Evolutionary conservation across 2,113 vertebrate species (phyloP), one percentile per base, ranked within the genome.

Genomic region (Istiophorus platypterus): DNA sequence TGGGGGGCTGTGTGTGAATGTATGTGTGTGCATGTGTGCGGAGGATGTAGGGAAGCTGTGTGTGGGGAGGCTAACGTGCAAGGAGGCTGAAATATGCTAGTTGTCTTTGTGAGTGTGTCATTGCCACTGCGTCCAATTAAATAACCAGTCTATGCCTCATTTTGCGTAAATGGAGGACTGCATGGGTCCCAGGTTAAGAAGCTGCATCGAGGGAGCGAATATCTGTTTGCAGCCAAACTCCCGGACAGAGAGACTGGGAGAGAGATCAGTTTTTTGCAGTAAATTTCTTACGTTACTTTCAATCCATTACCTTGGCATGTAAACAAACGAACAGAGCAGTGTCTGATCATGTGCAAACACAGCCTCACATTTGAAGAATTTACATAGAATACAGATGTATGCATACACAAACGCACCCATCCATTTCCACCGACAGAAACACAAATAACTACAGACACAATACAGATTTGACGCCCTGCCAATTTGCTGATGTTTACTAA

Each of bases 401-500:
- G 12, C 31, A 62, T 37, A 49, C 9, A 24, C 3, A 3, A 47
- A 22, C 12, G 17, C 8, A 29, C 11, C 17, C 3, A 37, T 49
- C 15, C 13, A 61, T 45, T 51, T 52, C 11, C 26, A 57, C 12
- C 13, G 31, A 45, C 49, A 67, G 22, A 61, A 59, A 57, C 31
- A 71, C 69, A 69, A 61, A 80, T 65, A 65, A 57, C 24, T n/a
- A n/a, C 63, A 47, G 18, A 39, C 59, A 42, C 6, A 47, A 54
- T 51, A 27, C 72, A 81, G 47, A 87, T 88, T 65, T 39, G 67
- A 59, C 41, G 6, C 47, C 14, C 14, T 20, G 52, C 57, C 92
- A 87, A 89, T 94, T 91, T 89, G 83, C 29, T 81, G 76, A 77
- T 73, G 80, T 93, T 93, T 90, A 86, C 74, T 52, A 75, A 80